These are phyloP conservation scores for Dasyprocta punctata DNA, from an alignment of 2,113 vertebrate species.

Conservation along the genomic window DNA sequence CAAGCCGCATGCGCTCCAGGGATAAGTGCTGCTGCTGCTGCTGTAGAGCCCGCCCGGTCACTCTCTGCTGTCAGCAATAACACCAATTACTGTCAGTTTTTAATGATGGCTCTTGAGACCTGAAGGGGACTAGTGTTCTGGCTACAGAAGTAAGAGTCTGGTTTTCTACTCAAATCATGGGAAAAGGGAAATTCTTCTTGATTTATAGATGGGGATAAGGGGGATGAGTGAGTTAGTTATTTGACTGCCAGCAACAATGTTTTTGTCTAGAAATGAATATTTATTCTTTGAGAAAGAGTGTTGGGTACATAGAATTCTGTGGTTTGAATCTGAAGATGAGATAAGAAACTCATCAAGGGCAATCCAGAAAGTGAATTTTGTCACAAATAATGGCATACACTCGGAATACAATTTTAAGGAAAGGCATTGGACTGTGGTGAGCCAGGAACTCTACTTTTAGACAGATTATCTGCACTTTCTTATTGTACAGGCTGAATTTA, in stretches of 20 bases:
- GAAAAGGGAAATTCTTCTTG: slow-evolving; percentile 24
- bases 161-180: slow-evolving; percentile 48
- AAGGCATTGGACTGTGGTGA: background rate
- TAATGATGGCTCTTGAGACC: slow-evolving; percentile 60
- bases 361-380: background rate
- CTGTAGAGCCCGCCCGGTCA: background rate
- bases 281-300: background rate
- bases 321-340: background rate
- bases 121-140: slow-evolving; percentile 8
- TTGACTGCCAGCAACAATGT: background rate
- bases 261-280: background rate
- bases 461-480: slow-evolving; percentile 2
- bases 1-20: background rate
- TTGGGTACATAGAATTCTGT: background rate
- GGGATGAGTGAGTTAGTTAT: background rate
- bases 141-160: slow-evolving; percentile 14
- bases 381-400: background rate
- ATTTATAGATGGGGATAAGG: background rate
- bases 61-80: slow-evolving; percentile 51
- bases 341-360: background rate
- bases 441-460: background rate
- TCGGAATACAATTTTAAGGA: background rate
- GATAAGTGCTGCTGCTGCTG: background rate
- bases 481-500: background rate
- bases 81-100: slow-evolving; percentile 64